Evolutionary conservation across 1,140 invertebrate species (phyloP).

Genomic region (Sesamia nonagrioides): DNA sequence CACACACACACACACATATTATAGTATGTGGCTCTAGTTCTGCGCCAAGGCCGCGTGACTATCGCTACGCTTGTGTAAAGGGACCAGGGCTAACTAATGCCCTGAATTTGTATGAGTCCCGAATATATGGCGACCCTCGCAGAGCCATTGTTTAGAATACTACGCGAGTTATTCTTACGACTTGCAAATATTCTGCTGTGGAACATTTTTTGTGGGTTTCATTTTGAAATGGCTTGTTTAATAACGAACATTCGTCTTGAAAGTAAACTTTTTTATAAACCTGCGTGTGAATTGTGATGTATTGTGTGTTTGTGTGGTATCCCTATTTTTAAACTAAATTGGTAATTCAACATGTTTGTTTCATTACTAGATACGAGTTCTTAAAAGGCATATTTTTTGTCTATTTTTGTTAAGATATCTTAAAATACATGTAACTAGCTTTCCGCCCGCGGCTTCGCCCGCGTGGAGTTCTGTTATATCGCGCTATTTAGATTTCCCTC

Average conservation of each 20-base stretch:
- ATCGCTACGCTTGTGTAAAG: constrained; percentile 1
- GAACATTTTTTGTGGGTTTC: constrained; percentile 20
- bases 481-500: no score
- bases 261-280: no score
- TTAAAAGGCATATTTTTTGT: no score
- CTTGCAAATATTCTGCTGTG: constrained; percentile 13
- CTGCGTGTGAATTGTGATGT: no score
- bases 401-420: no score
- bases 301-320: no score
- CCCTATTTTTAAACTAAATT: no score
- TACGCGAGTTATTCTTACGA: constrained; percentile 32
- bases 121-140: constrained; percentile 37
- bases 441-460: no score
- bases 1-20: not conserved
- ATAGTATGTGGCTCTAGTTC: constrained; percentile 9
- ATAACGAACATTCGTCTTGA: not conserved
- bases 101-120: constrained; percentile 41
- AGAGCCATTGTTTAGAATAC: constrained; percentile 30
- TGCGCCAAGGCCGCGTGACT: not conserved
- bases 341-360: no score
- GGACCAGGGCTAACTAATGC: constrained; percentile 38
- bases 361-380: no score
- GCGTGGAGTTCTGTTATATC: no score
- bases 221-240: not conserved
- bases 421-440: no score